Conservation (phyloP, 92 coral and sea anemone species). For the Parazoanthus atlanticus region DNA sequence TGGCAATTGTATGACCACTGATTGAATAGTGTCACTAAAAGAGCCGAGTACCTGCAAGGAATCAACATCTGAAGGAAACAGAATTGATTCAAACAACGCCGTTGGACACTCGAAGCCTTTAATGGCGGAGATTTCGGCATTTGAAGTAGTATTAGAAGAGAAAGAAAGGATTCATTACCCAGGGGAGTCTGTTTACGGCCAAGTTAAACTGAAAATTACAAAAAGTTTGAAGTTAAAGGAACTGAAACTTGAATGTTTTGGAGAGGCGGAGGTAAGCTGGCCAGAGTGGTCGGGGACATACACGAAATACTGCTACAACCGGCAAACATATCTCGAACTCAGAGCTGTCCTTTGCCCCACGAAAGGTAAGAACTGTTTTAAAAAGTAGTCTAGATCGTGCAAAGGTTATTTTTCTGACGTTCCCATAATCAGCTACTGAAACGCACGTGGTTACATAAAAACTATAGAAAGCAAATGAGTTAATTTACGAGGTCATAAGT, state of each 20-base stretch:
- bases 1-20: not conserved
- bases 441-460: too few relatives aligned
- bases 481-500: too few relatives aligned
- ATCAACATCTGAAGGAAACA: not conserved
- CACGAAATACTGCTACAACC: constrained; percentile 66
- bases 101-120: not conserved
- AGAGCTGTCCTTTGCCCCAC: constrained; percentile 56
- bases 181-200: constrained; percentile 67
- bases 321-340: constrained; percentile 53
- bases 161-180: constrained; percentile 58
- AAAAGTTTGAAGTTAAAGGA: constrained; percentile 55
- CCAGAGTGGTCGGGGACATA: constrained; percentile 71
- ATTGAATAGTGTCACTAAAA: not conserved
- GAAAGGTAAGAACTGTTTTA: constrained; percentile 37
- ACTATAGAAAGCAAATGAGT: too few relatives aligned
- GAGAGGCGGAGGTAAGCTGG: constrained; percentile 81
- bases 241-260: constrained; percentile 65
- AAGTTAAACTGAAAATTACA: constrained; percentile 49
- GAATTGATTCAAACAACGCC: not conserved
- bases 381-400: not conserved
- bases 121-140: constrained; percentile 33
- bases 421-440: too few relatives aligned
- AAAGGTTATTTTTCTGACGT: not conserved
- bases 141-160: constrained; percentile 63
- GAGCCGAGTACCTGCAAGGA: not conserved